Percentiles rank a stretch among this genome's conserved stretches.
phyloP scores from a whole-genome alignment of 2,888 invertebrate species.

The Ectemnius continuus region DNA sequence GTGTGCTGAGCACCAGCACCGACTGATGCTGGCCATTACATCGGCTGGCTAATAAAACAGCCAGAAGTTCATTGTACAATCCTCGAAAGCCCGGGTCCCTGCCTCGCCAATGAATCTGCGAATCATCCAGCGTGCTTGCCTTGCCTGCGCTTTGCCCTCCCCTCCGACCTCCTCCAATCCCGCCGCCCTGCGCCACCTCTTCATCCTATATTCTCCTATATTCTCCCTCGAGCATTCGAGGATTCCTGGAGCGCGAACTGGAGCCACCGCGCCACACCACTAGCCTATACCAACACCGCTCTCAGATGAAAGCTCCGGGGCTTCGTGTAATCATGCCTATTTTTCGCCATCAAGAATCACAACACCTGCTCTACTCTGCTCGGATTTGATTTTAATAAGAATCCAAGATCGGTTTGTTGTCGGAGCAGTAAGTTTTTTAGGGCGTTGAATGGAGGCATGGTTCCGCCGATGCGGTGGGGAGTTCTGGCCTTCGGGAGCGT shows the following conservation, averaged over 20 bases:
- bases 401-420: constrained; percentile 2
- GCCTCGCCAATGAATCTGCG: constrained; percentile 31
- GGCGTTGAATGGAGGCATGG: constrained; percentile 48
- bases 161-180: background rate
- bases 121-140: constrained; percentile 5
- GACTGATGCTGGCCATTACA: constrained; percentile 62
- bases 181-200: background rate
- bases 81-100: constrained; percentile 29
- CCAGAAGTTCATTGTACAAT: constrained; percentile 36
- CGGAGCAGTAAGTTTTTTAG: constrained; percentile 18
- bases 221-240: background rate
- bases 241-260: background rate
- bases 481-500: constrained; percentile 7
- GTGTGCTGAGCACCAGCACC: constrained; percentile 49
- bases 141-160: background rate
- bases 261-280: too few species aligned
- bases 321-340: too few species aligned
- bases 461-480: too few species aligned
- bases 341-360: background rate
- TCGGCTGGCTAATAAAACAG: constrained; percentile 57
- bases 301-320: background rate
- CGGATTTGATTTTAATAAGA: constrained; percentile 54
- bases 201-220: background rate
- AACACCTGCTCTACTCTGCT: constrained; percentile 12
- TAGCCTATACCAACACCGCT: background rate